Evolutionary conservation across 2,797 vertebrate genomes (phyloP).

Genomic region (Galago senegalensis): DNA sequence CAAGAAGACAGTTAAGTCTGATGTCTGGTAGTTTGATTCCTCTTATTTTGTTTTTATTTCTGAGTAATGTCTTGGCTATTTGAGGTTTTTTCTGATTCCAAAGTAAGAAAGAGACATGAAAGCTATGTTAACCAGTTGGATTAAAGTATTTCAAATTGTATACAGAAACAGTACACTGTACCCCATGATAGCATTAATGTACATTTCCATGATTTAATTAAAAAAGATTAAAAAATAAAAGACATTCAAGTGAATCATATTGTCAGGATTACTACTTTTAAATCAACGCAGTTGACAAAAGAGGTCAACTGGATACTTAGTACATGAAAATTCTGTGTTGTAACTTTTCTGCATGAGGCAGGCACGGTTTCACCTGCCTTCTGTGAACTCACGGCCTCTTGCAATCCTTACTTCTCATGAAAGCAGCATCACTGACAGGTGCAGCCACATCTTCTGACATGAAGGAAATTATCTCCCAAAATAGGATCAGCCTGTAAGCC

Average conservation of each 20-base stretch:
- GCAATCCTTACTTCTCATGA: background rate
- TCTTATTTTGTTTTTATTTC: no score
- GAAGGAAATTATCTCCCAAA: background rate
- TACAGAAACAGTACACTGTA: no score
- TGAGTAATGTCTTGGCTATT: no score
- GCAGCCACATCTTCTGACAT: background rate
- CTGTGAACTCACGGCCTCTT: background rate
- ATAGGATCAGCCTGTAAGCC: fast-evolving
- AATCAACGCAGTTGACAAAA: background rate
- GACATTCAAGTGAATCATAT: background rate
- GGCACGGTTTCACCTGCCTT: no score
- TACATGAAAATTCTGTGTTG: background rate
- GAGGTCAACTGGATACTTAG: background rate
- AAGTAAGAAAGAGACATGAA: no score
- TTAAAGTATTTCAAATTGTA: no score
- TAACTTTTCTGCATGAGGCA: background rate
- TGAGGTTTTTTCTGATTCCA: no score
- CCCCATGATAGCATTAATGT: no score
- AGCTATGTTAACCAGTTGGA: no score
- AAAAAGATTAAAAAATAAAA: background rate
- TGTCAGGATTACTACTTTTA: background rate
- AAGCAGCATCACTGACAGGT: background rate
- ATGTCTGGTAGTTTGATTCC: no score
- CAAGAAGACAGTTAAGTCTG: background rate
- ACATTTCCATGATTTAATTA: no score